phyloP scores from a whole-genome alignment of 2,888 invertebrate species.

The Pocota personata region DNA sequence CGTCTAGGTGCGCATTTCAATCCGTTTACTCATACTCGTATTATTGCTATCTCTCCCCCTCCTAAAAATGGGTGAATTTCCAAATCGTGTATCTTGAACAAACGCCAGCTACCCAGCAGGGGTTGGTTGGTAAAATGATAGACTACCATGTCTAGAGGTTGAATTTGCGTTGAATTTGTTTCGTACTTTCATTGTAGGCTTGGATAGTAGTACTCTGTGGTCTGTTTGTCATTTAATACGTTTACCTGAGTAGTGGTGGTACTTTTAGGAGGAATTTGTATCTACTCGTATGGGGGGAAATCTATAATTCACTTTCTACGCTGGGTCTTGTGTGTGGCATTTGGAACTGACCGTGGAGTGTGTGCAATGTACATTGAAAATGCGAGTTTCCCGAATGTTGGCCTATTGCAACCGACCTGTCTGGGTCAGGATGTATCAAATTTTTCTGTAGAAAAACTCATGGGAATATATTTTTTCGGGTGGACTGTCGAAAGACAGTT shows the following conservation, averaged over 20 bases:
- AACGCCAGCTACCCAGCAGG: slow-evolving; percentile 49
- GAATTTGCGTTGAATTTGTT: slow-evolving; percentile 27
- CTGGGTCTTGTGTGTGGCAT: neutral
- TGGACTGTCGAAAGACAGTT: neutral
- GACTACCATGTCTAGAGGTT: slow-evolving; percentile 56
- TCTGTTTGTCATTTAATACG: slow-evolving; percentile 60
- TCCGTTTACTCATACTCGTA: slow-evolving; percentile 52
- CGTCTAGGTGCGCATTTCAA: slow-evolving; percentile 69
- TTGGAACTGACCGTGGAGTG: neutral
- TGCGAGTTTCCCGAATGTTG: slow-evolving; percentile 22
- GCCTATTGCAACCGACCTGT: slow-evolving; percentile 34
- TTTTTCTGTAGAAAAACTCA: slow-evolving; percentile 31
- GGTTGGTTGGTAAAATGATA: slow-evolving; percentile 60
- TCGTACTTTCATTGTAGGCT: neutral
- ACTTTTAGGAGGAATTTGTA: slow-evolving; percentile 29
- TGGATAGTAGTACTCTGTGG: neutral
- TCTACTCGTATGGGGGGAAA: slow-evolving; percentile 2
- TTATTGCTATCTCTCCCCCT: neutral
- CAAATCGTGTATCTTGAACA: slow-evolving; percentile 41
- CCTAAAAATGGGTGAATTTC: slow-evolving; percentile 35
- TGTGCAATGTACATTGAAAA: neutral
- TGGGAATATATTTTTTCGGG: slow-evolving; percentile 31
- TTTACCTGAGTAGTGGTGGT: neutral
- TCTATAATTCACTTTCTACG: slow-evolving; percentile 59
- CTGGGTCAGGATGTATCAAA: slow-evolving; percentile 56